phyloP scores from a whole-genome alignment of 2,888 invertebrate genomes.

The Agonopterix subpropinquella region DNA sequence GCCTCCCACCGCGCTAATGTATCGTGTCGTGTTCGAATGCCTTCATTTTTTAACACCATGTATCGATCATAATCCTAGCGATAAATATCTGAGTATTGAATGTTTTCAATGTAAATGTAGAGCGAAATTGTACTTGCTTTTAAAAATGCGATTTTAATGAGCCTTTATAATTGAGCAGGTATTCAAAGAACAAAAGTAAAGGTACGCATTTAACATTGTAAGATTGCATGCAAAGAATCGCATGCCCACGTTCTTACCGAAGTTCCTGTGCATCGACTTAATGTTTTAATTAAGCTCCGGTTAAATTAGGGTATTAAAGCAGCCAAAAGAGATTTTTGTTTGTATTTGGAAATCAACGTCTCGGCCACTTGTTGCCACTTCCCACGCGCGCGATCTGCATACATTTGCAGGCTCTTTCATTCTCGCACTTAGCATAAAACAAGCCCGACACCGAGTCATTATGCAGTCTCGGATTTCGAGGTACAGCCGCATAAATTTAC shows the following conservation, averaged over 20 bases:
- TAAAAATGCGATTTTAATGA: neutral
- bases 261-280: slow-evolving; percentile 1
- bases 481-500: slow-evolving; percentile 65
- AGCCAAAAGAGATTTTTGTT: slow-evolving; percentile 35
- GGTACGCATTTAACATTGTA: neutral
- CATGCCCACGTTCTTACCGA: neutral
- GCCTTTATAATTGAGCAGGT: neutral
- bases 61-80: slow-evolving; percentile 18
- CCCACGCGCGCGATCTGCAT: slow-evolving; percentile 72
- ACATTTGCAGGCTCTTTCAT: slow-evolving; percentile 66
- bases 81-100: slow-evolving; percentile 13
- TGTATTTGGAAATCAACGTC: slow-evolving; percentile 38
- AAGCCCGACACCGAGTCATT: slow-evolving; percentile 64
- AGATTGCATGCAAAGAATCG: neutral
- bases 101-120: slow-evolving; percentile 12
- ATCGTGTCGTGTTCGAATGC: slow-evolving; percentile 26
- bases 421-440: slow-evolving; percentile 70
- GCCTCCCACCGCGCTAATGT: slow-evolving; percentile 41
- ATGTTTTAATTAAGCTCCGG: slow-evolving; percentile 8
- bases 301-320: slow-evolving; percentile 25
- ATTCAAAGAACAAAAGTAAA: no score
- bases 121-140: slow-evolving; percentile 1
- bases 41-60: slow-evolving; percentile 22
- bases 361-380: slow-evolving; percentile 70
- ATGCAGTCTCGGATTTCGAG: slow-evolving; percentile 67